These are phyloP conservation scores for Engystomops pustulosus DNA, from an alignment of 2,113 vertebrate species.

Conservation along the genomic window DNA sequence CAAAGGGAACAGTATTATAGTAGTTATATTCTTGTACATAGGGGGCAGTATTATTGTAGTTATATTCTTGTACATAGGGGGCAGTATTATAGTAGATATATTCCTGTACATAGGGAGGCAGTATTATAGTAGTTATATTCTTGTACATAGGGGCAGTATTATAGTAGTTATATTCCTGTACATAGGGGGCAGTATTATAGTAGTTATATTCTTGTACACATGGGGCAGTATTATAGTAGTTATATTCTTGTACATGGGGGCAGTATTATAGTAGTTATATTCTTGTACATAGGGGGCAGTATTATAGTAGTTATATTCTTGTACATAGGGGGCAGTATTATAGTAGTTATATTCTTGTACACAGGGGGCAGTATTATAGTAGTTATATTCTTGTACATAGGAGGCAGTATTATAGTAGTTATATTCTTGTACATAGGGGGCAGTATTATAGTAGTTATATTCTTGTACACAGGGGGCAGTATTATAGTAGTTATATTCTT, in stretches of 20 bases:
- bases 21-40: slow-evolving; percentile 1
- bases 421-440: background rate
- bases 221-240: no score
- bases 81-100: background rate
- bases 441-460: slow-evolving; percentile 17
- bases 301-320: no score
- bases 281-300: no score
- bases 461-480: background rate
- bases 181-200: background rate
- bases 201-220: slow-evolving; percentile 1
- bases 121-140: slow-evolving; percentile 6
- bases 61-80: no score
- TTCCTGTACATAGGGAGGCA: background rate
- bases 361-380: background rate
- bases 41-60: background rate
- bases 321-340: background rate
- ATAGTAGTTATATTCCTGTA: slow-evolving; percentile 1
- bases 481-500: slow-evolving; percentile 6
- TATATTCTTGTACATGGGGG: background rate
- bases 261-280: background rate
- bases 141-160: background rate
- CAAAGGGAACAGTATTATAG: background rate
- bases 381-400: slow-evolving; percentile 2
- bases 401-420: background rate
- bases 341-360: background rate